A percentile compares a stretch with the other conserved stretches of the same genome.
Evolutionary conservation across 2,113 vertebrate genomes (phyloP).

Genomic region (Halichoerus grypus): DNA sequence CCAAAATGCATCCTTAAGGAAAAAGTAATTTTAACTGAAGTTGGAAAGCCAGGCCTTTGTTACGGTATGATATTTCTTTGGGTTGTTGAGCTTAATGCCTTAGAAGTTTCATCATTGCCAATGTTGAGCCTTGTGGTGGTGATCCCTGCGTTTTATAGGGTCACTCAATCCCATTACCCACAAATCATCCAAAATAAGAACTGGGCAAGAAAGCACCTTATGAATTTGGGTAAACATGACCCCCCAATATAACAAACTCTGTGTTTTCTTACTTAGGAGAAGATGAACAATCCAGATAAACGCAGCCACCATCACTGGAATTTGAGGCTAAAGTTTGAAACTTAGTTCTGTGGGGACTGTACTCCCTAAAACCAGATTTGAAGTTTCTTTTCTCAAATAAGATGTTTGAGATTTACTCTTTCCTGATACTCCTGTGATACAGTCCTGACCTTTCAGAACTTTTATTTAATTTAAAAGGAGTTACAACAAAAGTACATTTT

Average conservation of each 20-base stretch:
- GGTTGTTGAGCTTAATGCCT: background rate
- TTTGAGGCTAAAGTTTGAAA: background rate
- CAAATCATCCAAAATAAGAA: background rate
- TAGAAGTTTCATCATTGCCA: background rate
- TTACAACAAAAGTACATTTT: background rate
- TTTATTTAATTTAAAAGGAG: conserved; percentile 47
- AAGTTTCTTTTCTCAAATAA: conserved; percentile 1
- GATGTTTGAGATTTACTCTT: conserved; percentile 5
- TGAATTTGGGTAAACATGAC: background rate
- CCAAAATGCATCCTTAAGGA: background rate
- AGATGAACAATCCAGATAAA: background rate
- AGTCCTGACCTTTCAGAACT: conserved; percentile 24
- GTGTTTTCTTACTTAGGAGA: background rate
- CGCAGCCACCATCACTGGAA: background rate
- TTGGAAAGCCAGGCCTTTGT: background rate
- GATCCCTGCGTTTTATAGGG: background rate
- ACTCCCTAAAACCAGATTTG: background rate
- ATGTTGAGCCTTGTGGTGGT: background rate
- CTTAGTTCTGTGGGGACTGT: background rate
- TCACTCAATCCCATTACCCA: background rate
- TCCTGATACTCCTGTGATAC: background rate
- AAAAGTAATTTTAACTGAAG: background rate
- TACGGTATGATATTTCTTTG: background rate
- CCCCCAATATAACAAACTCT: background rate
- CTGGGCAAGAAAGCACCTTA: background rate